A percentile compares a stretch with the other conserved stretches of the same genome.
Evolutionary conservation across 2,113 vertebrate species (phyloP).

Genomic region (Peucedramus taeniatus): DNA sequence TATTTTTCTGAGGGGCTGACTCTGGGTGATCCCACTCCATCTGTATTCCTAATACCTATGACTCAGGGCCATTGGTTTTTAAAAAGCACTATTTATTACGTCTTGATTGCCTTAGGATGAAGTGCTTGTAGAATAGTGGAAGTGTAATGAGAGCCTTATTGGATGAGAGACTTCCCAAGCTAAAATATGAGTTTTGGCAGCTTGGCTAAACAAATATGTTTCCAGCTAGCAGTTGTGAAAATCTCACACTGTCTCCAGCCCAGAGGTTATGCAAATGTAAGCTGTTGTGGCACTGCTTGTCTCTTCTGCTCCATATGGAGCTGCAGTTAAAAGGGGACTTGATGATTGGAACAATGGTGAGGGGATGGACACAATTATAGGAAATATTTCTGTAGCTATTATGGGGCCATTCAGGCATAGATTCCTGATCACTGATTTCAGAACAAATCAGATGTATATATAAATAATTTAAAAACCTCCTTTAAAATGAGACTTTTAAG

Average conservation of each 20-base stretch:
- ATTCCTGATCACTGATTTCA: neutral
- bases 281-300: neutral
- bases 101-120: neutral
- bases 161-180: neutral
- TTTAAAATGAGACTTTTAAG: neutral
- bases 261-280: neutral
- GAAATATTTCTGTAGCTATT: neutral
- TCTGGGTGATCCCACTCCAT: neutral
- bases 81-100: neutral
- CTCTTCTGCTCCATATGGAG: neutral
- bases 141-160: neutral
- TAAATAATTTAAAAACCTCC: neutral
- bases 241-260: neutral
- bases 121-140: neutral
- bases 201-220: neutral
- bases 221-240: neutral
- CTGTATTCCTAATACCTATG: neutral
- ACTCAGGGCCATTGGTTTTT: neutral
- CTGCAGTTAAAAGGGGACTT: neutral
- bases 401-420: neutral
- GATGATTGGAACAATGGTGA: neutral
- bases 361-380: neutral
- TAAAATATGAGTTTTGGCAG: neutral
- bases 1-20: neutral
- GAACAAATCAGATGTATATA: neutral